These are phyloP conservation scores for Hystrix cristata DNA, from an alignment of 2,113 vertebrate species.

Conservation along the genomic window DNA sequence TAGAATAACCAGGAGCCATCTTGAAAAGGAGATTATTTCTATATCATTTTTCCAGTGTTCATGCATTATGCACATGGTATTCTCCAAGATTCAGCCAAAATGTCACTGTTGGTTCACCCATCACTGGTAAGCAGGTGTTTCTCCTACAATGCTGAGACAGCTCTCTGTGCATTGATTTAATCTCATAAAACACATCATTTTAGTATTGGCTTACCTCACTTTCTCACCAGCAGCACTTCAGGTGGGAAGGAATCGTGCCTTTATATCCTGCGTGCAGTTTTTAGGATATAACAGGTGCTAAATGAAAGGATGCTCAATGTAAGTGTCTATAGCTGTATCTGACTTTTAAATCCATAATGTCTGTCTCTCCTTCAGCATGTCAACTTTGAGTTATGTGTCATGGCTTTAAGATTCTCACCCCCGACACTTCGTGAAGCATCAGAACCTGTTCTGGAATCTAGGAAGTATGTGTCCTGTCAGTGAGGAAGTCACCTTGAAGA, in stretches of 20 bases:
- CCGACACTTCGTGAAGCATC: neutral
- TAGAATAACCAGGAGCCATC: neutral
- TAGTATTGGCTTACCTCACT: neutral
- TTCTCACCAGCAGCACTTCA: neutral
- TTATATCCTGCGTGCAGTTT: neutral
- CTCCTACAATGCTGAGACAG: neutral
- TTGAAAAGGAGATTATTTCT: neutral
- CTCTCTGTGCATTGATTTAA: neutral
- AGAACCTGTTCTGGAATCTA: neutral
- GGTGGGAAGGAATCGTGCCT: neutral
- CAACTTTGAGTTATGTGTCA: neutral
- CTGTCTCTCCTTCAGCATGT: neutral
- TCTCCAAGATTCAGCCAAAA: neutral
- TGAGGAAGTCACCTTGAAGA: neutral
- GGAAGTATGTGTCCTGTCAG: too few relatives aligned
- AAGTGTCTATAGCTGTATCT: neutral
- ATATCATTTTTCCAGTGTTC: neutral
- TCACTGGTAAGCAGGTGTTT: neutral
- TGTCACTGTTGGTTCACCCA: neutral
- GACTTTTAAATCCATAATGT: neutral
- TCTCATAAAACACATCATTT: neutral
- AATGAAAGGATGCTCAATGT: neutral
- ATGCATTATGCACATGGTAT: neutral
- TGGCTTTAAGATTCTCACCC: neutral
- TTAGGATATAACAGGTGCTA: neutral